Base-by-base conservation (phyloP, 1,140 invertebrate species). In the Panagrolaimus sp. region DNA sequence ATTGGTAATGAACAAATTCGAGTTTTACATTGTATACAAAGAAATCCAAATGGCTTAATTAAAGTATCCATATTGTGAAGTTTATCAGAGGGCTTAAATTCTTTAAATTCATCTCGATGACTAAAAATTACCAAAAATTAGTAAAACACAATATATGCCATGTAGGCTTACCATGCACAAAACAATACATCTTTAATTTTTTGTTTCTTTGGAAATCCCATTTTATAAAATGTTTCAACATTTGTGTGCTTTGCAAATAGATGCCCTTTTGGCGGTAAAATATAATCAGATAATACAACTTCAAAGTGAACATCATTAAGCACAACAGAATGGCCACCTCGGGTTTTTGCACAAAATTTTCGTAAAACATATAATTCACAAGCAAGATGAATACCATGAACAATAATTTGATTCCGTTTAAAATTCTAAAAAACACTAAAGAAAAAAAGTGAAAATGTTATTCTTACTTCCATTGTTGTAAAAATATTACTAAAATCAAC, bases 381-480 rank as follows among this genome's bases (percentile, higher is more conserved):
- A 16, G 62, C 27, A 20, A 63, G 62, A 42, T 31, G 42, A 43
- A 63, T 31, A 20, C 62, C 62, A 9, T 31, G 42, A 43, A 63
- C 62, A 20, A 16, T 63, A 16, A 63, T 63, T 42, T 63, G 27
- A 11, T 63, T 63, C 8, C 62, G 27, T 63, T 42, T 63, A 16
- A 63, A 42, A 27, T 57, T 57, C 51, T 57, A 20, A 27, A 38
- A 38, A 38, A 38, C 7, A 38, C 31, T 38, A 38, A 38, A 38
- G 2, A 2, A 4, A 38, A 9, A 48, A 23, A n/a, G 9, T 11
- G 0, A 57, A 13, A 13, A 13, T 13, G 20, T 13, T 11, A 57
- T n/a, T 20, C 51, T 25, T 20, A 63, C 62, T 43, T 63, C 62
- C 62, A 63, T 63, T 20, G 62, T 63, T 23, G 62, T 63, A 8